A percentile compares a stretch with the other conserved stretches of the same genome.
These are phyloP conservation scores for Lathamus discolor DNA, from an alignment of 2,113 vertebrate genomes.

Conservation along the genomic window DNA sequence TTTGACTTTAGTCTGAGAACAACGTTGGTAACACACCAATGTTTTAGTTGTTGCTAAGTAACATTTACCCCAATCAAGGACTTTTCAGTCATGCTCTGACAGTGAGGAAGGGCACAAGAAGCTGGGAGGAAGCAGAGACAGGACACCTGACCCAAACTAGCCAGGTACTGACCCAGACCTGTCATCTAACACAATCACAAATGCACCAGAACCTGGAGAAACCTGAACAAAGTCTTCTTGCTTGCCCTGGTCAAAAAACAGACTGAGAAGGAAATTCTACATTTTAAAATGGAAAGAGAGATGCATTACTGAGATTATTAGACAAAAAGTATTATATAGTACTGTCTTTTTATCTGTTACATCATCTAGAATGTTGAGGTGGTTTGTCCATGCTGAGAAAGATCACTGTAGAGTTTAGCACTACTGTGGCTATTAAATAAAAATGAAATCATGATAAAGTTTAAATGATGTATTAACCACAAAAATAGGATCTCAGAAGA, in stretches of 20 bases:
- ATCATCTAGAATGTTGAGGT: not conserved
- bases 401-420: not conserved
- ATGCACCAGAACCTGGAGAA: not conserved
- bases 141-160: not conserved
- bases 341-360: not conserved
- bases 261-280: not conserved
- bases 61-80: not conserved
- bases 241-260: not conserved
- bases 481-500: not conserved
- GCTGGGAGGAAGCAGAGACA: not conserved
- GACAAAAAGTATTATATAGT: not conserved
- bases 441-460: not conserved
- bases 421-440: not conserved
- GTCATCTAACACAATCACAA: accelerated
- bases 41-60: not conserved
- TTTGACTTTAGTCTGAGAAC: not conserved
- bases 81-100: not conserved
- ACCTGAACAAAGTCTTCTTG: not conserved
- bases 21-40: not conserved
- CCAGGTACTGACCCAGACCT: not conserved
- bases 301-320: not conserved
- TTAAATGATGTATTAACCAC: not conserved
- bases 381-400: not conserved
- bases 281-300: not conserved
- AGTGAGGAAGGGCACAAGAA: not conserved